A percentile compares a stretch with the other conserved stretches of the same genome.
phyloP scores from a whole-genome alignment of 2,797 vertebrate genomes.

The Mus minutoides region DNA sequence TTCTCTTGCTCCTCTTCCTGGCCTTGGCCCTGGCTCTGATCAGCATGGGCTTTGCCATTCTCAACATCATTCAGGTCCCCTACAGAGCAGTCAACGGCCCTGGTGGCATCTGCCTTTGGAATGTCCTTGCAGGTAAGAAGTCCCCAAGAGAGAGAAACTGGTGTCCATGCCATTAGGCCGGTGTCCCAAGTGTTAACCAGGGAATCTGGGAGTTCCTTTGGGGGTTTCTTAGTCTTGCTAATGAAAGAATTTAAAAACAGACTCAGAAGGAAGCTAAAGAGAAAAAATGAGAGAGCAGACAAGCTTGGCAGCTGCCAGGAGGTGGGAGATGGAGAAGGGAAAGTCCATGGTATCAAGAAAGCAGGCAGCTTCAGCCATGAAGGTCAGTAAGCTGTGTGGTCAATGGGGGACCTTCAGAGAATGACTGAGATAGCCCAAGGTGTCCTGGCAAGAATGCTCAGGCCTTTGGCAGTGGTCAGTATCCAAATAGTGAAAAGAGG shows the following conservation, averaged over 20 bases:
- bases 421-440: background rate
- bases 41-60: slow-evolving; percentile 95
- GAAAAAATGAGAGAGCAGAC: background rate
- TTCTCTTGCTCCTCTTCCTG: slow-evolving; percentile 93
- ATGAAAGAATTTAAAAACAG: background rate
- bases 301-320: background rate
- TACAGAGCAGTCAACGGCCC: slow-evolving; percentile 96
- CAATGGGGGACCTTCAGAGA: background rate
- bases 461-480: background rate
- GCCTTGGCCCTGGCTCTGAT: slow-evolving; percentile 93
- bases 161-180: background rate
- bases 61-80: slow-evolving; percentile 95
- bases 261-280: background rate
- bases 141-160: background rate
- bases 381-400: background rate
- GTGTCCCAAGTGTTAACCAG: background rate
- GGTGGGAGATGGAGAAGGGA: background rate
- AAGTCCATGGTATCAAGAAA: background rate
- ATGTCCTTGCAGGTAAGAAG: slow-evolving; percentile 93
- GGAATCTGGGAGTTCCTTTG: background rate
- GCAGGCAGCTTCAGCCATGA: background rate
- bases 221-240: background rate
- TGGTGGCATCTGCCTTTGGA: slow-evolving; percentile 96
- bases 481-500: background rate
- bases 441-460: background rate